phyloP scores from a whole-genome alignment of 2,113 vertebrate species.

The Progne subis region DNA sequence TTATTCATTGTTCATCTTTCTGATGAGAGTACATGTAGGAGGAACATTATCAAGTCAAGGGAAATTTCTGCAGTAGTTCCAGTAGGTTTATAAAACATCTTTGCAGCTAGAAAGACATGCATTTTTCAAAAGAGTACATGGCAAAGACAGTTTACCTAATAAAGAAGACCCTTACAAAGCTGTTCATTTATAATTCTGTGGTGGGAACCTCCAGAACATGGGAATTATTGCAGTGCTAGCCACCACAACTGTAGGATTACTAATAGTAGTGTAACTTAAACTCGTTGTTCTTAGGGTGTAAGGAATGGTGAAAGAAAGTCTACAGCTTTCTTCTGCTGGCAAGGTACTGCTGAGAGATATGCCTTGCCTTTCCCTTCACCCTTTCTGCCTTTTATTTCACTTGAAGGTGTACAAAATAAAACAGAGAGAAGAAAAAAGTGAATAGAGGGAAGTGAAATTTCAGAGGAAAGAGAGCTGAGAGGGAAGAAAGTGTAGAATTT shows the following conservation, averaged over 20 bases:
- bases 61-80: conserved; percentile 56
- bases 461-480: neutral
- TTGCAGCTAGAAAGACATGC: conserved; percentile 14
- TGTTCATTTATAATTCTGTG: neutral
- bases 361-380: neutral
- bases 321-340: neutral
- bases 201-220: neutral
- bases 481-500: neutral
- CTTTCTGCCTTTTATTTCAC: neutral
- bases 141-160: conserved; percentile 2
- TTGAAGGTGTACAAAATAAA: neutral
- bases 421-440: neutral
- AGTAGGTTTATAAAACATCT: conserved; percentile 55
- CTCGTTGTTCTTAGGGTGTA: neutral
- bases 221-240: neutral
- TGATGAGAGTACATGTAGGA: conserved; percentile 54
- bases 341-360: neutral
- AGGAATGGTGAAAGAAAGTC: neutral
- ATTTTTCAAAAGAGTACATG: conserved; percentile 11
- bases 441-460: neutral
- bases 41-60: conserved; percentile 39
- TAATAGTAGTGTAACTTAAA: neutral
- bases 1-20: conserved; percentile 59
- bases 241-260: neutral
- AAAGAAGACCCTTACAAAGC: neutral